Evolutionary conservation across 2,888 invertebrate species (phyloP).

Genomic region (Diploptera punctata): DNA sequence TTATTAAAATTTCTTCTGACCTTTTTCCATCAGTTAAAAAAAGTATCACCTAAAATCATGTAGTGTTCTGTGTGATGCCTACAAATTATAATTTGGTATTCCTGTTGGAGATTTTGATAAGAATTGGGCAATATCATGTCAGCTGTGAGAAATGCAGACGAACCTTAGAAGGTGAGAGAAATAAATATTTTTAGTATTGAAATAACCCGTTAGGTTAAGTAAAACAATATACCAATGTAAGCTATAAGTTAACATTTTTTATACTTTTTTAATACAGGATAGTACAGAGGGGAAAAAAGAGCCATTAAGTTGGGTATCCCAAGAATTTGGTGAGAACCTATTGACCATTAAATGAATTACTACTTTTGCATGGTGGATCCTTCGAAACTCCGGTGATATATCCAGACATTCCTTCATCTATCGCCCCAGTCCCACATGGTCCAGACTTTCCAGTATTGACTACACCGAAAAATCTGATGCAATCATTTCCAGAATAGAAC

Average conservation of each 20-base stretch:
- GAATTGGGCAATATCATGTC: not conserved
- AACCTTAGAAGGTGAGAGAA: not conserved
- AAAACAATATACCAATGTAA: not conserved
- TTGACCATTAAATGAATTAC: not conserved
- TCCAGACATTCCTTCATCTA: no score
- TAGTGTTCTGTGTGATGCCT: no score
- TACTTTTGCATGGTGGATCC: not conserved
- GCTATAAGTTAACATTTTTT: no score
- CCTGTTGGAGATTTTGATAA: not conserved
- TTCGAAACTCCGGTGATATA: not conserved
- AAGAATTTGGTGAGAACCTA: not conserved
- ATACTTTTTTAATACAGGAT: not conserved
- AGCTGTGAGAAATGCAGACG: not conserved
- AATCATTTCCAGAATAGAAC: not conserved
- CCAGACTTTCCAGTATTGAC: not conserved
- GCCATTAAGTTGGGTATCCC: not conserved
- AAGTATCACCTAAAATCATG: no score
- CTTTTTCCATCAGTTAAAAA: no score
- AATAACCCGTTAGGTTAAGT: not conserved
- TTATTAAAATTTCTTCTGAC: no score
- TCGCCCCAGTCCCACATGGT: not conserved
- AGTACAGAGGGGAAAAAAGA: not conserved
- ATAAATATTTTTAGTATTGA: not conserved
- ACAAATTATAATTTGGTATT: not conserved
- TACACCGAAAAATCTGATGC: not conserved